These are phyloP conservation scores for Chauna torquata DNA, from an alignment of 2,113 vertebrate species.

Conservation along the genomic window DNA sequence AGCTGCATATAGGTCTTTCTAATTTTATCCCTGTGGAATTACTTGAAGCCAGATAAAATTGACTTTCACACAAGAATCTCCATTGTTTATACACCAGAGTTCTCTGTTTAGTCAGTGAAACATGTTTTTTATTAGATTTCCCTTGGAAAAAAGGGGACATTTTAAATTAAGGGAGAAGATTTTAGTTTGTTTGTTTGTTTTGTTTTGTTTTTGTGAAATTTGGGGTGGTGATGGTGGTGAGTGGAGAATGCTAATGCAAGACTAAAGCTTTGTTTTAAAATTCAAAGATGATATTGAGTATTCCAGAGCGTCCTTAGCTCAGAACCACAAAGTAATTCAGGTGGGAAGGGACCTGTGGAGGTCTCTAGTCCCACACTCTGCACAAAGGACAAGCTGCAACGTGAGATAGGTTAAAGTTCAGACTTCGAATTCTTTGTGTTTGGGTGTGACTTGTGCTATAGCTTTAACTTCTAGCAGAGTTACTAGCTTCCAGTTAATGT, in stretches of 20 bases:
- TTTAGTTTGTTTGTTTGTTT: background rate
- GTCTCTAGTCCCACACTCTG: background rate
- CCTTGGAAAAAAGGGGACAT: background rate
- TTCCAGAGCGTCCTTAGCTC: background rate
- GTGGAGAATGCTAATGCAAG: background rate
- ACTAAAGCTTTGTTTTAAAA: background rate
- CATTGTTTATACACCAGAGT: conserved; percentile 7
- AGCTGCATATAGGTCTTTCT: background rate
- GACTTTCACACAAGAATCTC: conserved; percentile 43
- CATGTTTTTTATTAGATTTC: background rate
- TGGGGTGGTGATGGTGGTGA: background rate
- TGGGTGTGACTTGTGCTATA: background rate
- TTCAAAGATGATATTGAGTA: background rate
- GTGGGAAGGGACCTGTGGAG: background rate
- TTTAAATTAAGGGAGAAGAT: conserved; percentile 35
- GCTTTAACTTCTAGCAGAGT: fast-evolving
- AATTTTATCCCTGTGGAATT: conserved; percentile 21
- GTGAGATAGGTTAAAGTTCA: background rate
- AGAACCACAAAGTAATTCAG: too few relatives aligned
- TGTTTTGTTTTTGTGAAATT: background rate
- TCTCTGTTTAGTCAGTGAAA: background rate
- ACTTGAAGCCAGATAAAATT: conserved; percentile 16
- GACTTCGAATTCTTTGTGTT: background rate
- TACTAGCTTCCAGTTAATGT: background rate
- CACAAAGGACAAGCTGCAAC: background rate